Evolutionary conservation across 1,140 invertebrate genomes (phyloP).

Genomic region (Sitophilus oryzae): DNA sequence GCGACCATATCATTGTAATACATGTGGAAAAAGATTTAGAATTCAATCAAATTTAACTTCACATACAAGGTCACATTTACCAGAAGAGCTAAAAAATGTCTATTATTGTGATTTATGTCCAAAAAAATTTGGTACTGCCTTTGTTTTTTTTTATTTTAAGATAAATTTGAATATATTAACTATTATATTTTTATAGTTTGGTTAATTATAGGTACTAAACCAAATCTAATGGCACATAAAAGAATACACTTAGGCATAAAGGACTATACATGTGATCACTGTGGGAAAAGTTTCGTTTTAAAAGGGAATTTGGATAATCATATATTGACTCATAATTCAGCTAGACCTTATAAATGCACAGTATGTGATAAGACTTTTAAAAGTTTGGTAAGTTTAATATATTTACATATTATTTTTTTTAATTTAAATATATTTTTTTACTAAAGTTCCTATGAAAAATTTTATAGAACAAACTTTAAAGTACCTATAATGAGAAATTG

Average conservation of each 20-base stretch:
- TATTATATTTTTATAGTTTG: not conserved
- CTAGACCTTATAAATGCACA: constrained; percentile 42
- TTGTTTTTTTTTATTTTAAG: not conserved
- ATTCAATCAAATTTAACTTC: constrained; percentile 52
- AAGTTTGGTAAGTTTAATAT: constrained; percentile 40
- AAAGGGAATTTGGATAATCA: constrained; percentile 57
- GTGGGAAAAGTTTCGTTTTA: constrained; percentile 56
- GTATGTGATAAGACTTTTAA: constrained; percentile 50
- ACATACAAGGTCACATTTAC: constrained; percentile 51
- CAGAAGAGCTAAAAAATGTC: constrained; percentile 51
- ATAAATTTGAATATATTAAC: not conserved
- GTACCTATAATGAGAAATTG: too few relatives aligned
- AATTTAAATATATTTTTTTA: constrained; percentile 27
- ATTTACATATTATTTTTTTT: constrained; percentile 17
- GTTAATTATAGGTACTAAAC: constrained; percentile 45
- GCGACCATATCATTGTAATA: constrained; percentile 48
- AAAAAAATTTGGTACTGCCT: constrained; percentile 43
- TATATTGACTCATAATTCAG: constrained; percentile 52
- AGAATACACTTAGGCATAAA: constrained; percentile 49
- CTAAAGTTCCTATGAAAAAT: not conserved
- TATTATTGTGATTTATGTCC: constrained; percentile 54
- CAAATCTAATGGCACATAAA: constrained; percentile 54
- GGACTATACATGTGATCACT: constrained; percentile 56
- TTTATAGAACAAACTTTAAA: too few relatives aligned
- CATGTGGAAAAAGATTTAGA: constrained; percentile 52